Conservation (phyloP, 2,888 invertebrate species). For the Cephus rjabovi region DNA sequence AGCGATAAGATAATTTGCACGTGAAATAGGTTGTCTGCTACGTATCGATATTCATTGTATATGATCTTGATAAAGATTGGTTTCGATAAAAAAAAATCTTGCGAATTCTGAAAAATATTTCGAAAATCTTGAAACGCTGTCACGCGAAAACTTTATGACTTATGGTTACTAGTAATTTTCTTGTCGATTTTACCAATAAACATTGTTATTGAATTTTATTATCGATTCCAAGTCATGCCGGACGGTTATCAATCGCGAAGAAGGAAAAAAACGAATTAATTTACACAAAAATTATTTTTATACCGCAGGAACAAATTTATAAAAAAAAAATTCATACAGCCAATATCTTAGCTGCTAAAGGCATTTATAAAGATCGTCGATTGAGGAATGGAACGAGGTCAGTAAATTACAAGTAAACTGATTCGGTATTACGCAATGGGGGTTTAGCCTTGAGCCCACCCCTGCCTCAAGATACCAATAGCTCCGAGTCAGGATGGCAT, state of each 20-base stretch:
- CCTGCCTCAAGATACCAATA: slow-evolving; percentile 13
- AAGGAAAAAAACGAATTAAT: too few species aligned
- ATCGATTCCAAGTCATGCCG: too few species aligned
- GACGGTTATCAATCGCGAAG: too few species aligned
- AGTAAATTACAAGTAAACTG: slow-evolving; percentile 31
- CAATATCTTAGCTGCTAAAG: not conserved
- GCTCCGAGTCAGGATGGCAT: slow-evolving; percentile 16
- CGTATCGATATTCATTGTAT: not conserved
- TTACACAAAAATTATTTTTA: not conserved
- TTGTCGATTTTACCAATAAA: too few species aligned
- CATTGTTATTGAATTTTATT: too few species aligned
- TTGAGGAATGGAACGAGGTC: slow-evolving; percentile 1
- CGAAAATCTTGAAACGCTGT: not conserved
- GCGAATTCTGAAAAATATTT: not conserved
- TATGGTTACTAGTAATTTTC: too few species aligned
- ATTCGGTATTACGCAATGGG: slow-evolving; percentile 25
- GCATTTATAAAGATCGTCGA: not conserved
- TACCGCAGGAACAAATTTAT: not conserved
- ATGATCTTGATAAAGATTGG: not conserved
- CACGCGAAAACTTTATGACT: not conserved
- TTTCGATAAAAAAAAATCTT: not conserved
- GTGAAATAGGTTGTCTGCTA: not conserved
- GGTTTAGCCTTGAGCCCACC: slow-evolving; percentile 17
- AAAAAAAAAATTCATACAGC: not conserved
- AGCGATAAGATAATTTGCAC: not conserved